phyloP scores from a whole-genome alignment of 2,113 vertebrate species.

The Fregata magnificens region DNA sequence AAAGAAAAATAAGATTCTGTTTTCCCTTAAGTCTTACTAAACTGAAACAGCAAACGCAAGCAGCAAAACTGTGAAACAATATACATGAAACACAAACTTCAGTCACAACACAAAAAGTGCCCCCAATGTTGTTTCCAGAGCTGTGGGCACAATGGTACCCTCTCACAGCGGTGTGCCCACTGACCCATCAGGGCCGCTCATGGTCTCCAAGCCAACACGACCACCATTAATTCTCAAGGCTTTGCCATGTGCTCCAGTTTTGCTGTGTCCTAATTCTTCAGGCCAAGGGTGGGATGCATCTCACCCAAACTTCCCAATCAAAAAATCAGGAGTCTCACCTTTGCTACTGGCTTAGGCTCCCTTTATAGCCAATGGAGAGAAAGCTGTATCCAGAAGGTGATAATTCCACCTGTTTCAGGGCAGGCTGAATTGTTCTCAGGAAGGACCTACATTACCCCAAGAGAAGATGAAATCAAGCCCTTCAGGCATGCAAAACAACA shows the following conservation, averaged over 20 bases:
- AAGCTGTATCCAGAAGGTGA: neutral
- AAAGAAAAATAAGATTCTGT: neutral
- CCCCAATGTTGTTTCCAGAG: accelerated
- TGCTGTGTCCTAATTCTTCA: neutral
- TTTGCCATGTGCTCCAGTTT: neutral
- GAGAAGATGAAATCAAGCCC: neutral
- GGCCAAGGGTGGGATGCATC: neutral
- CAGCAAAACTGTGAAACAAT: neutral
- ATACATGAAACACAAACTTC: neutral
- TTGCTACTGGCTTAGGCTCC: neutral
- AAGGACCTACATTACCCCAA: neutral
- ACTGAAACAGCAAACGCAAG: neutral
- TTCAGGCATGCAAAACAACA: neutral
- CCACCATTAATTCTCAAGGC: neutral
- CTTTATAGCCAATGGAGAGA: neutral
- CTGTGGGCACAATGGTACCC: neutral
- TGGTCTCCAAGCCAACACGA: neutral
- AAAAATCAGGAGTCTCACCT: neutral
- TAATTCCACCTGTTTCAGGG: neutral
- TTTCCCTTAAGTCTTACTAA: neutral
- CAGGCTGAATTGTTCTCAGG: neutral
- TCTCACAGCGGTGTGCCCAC: neutral
- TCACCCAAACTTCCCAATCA: neutral
- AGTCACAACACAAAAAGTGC: neutral
- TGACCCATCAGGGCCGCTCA: neutral